Evolutionary conservation across 2,113 vertebrate genomes (phyloP), one percentile per base, ranked within the genome.

Genomic region (Carassius carassius): DNA sequence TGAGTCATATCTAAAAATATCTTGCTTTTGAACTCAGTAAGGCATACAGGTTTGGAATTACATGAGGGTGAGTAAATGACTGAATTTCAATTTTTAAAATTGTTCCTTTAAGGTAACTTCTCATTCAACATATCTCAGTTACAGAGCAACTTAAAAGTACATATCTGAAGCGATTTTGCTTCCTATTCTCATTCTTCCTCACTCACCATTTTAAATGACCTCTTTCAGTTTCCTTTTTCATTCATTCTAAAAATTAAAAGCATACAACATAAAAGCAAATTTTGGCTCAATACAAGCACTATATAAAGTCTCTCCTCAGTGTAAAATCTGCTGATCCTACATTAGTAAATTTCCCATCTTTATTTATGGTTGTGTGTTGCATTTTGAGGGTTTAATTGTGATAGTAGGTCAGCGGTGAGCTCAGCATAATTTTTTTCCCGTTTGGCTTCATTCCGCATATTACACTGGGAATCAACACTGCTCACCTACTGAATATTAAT

Each of bases 281-380:
- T 44, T 65, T 65, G 78, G 78, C 78, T 65, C 16, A 23, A 10
- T 9, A 58, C 49, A 58, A 10, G 10, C 21, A 62, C 16, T 21
- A 65, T 41, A 14, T 58, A 78, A 37, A 78, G 23, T 65, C 58
- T 65, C 78, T 80, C 78, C n/a, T 47, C 14, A 65, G 60, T 65
- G n/a, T 23, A 65, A 80, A 80, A 44, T 78, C 19, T 16, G 76
- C 76, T 78, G 5, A 62, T 23, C 3, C 12, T 44, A 62, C n/a
- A 78, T 41, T 21, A 16, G 7, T 62, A 37, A 3, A 62, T 62
- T 41, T 62, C 17, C 49, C 32, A 4, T 77, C 17, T 58, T 35
- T 5, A 56, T 12, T 41, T 41, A 41, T 41, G 35, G 9, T 77
- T 54, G 25, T 32, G 49, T 76, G 14, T 32, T 77, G 49, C 44